A percentile compares a stretch with the other conserved stretches of the same genome.
These are phyloP conservation scores for Melanotaenia nigrans DNA, from an alignment of 2,797 vertebrate genomes.

Conservation along the genomic window DNA sequence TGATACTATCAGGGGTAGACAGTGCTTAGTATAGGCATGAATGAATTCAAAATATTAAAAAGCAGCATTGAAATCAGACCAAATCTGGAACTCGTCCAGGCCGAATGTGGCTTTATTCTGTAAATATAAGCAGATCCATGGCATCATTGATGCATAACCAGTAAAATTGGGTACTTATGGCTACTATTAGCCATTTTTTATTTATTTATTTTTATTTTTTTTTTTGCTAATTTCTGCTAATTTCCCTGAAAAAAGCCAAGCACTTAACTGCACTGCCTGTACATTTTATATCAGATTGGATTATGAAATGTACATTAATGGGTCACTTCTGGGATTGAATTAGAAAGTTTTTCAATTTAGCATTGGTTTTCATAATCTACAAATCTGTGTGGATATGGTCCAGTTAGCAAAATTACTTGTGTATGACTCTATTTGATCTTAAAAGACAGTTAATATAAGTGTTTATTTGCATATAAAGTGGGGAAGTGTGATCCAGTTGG, in stretches of 20 bases:
- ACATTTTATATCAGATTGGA: neutral
- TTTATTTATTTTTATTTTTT: neutral
- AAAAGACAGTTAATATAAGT: neutral
- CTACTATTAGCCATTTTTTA: neutral
- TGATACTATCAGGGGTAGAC: neutral
- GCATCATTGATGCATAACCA: neutral
- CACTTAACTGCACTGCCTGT: neutral
- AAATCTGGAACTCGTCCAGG: neutral
- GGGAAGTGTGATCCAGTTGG: neutral
- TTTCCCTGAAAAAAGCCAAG: neutral
- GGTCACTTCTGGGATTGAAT: neutral
- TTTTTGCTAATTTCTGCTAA: neutral
- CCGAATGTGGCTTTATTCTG: neutral
- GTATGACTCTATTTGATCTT: neutral
- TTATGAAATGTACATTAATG: neutral
- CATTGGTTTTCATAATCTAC: neutral
- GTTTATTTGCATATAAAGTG: constrained; percentile 1
- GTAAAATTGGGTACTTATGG: neutral
- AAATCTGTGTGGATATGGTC: neutral
- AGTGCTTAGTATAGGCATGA: neutral
- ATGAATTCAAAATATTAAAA: neutral
- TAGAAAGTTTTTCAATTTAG: neutral
- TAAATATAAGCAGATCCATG: neutral
- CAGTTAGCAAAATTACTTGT: too few species aligned
- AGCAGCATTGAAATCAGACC: neutral